These are phyloP conservation scores for Phenganax subtilis DNA, from an alignment of 92 coral and sea anemone genomes.

Conservation along the genomic window DNA sequence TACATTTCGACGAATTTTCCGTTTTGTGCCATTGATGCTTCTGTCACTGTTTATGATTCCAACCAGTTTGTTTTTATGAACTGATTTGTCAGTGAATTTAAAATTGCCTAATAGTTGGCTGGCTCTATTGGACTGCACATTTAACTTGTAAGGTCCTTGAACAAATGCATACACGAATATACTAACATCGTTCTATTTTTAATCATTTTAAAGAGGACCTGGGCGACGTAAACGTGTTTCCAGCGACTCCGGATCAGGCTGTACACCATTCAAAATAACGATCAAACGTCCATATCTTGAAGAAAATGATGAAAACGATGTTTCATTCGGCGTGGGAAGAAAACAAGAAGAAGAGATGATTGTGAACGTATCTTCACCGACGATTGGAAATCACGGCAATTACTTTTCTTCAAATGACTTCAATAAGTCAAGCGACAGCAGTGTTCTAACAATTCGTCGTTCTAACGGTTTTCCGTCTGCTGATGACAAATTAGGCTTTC, in stretches of 20 bases:
- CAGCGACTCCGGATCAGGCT: constrained; percentile 8
- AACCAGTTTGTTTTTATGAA: too few species aligned
- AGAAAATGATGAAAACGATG: constrained; percentile 27
- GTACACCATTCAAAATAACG: constrained; percentile 31
- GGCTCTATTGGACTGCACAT: too few species aligned
- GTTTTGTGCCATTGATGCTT: too few species aligned
- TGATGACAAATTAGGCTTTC: constrained; percentile 36
- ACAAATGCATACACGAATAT: not conserved
- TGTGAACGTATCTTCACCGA: constrained; percentile 36
- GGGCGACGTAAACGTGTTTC: constrained; percentile 37
- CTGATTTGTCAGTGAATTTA: too few species aligned
- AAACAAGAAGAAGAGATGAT: constrained; percentile 37
- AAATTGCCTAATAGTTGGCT: too few species aligned
- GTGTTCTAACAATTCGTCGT: constrained; percentile 11
- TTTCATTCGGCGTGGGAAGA: constrained; percentile 8
- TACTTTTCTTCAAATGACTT: constrained; percentile 21
- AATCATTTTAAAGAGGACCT: constrained; percentile 20
- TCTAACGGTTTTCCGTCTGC: constrained; percentile 25
- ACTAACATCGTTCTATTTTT: not conserved
- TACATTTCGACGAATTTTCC: too few species aligned
- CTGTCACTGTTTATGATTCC: too few species aligned
- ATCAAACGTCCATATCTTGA: constrained; percentile 42
- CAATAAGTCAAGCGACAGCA: constrained; percentile 6
- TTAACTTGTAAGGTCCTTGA: not conserved
- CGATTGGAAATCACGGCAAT: not conserved